A percentile compares a stretch with the other conserved stretches of the same genome.
These are phyloP conservation scores for Lordiphosa fenestrarum DNA, from an alignment of 2,888 invertebrate genomes.

Conservation along the genomic window DNA sequence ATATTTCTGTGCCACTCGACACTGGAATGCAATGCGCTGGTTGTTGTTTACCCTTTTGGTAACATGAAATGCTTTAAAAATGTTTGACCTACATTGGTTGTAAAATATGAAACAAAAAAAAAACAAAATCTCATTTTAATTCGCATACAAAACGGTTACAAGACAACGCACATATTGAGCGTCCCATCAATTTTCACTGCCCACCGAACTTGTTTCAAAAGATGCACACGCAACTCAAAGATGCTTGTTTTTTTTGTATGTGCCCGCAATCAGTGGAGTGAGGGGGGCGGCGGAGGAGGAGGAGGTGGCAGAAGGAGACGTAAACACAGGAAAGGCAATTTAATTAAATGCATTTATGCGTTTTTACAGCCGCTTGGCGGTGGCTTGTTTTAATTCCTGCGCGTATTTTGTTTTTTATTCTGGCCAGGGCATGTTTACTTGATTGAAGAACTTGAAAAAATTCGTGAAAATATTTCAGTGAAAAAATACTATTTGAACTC, in stretches of 20 bases:
- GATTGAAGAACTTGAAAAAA: neutral
- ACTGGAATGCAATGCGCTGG: conserved; percentile 44
- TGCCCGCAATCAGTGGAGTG: conserved; percentile 1
- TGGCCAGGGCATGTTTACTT: neutral
- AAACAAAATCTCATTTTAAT: conserved; percentile 63
- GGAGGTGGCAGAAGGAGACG: neutral
- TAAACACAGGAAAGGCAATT: conserved; percentile 39
- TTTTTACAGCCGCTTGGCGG: conserved; percentile 37
- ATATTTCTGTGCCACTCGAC: conserved; percentile 7
- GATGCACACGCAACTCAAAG: conserved; percentile 33
- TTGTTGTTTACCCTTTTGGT: conserved; percentile 41
- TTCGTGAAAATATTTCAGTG: too few species aligned
- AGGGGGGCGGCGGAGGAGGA: neutral
- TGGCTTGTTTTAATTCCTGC: conserved; percentile 22
- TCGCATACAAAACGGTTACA: conserved; percentile 41
- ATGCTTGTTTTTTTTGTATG: conserved; percentile 9
- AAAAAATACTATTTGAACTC: too few species aligned
- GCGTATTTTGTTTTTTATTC: conserved; percentile 2
- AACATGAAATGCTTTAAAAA: conserved; percentile 46
- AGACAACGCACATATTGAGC: conserved; percentile 40
- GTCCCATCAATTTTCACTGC: conserved; percentile 63
- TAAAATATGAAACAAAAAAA: conserved; percentile 22
- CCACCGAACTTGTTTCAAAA: conserved; percentile 41
- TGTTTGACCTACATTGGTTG: conserved; percentile 61
- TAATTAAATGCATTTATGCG: conserved; percentile 62